A percentile compares a stretch with the other conserved stretches of the same genome.
phyloP scores from a whole-genome alignment of 2,888 invertebrate genomes.

The Reticulitermes lucifugus region DNA sequence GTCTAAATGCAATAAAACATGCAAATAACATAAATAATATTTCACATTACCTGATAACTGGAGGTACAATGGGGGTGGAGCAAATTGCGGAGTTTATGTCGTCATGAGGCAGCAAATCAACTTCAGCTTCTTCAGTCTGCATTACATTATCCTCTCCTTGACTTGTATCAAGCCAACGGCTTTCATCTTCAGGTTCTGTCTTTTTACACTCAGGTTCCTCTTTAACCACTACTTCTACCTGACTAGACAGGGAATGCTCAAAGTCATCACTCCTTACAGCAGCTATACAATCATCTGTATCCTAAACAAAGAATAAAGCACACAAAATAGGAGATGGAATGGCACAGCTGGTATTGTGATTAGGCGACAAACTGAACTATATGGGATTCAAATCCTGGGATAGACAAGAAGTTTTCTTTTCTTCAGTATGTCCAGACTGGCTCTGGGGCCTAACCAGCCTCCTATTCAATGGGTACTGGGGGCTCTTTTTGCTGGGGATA shows the following conservation, averaged over 20 bases:
- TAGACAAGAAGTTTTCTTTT: too few relatives aligned
- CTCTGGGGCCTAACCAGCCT: too few relatives aligned
- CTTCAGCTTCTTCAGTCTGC: background rate
- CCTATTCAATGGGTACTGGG: too few relatives aligned
- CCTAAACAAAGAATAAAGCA: too few relatives aligned
- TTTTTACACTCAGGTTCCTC: background rate
- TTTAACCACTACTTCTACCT: slow-evolving; percentile 6
- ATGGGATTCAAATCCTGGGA: too few relatives aligned
- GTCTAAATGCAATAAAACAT: background rate
- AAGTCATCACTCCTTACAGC: background rate
- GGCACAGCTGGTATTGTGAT: too few relatives aligned
- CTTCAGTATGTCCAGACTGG: too few relatives aligned
- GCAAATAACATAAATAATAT: background rate
- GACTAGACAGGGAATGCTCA: background rate
- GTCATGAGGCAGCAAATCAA: background rate
- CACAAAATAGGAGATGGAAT: too few relatives aligned
- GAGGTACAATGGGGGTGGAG: background rate
- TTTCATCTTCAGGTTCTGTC: background rate
- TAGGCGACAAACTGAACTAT: too few relatives aligned
- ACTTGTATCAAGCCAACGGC: background rate
- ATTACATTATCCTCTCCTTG: slow-evolving; percentile 3
- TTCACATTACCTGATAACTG: slow-evolving; percentile 26
- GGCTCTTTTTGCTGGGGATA: too few relatives aligned
- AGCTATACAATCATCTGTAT: background rate
- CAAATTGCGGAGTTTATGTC: background rate